Conservation (phyloP, 2,888 invertebrate genomes). For the Meiosimyza platycephala region DNA sequence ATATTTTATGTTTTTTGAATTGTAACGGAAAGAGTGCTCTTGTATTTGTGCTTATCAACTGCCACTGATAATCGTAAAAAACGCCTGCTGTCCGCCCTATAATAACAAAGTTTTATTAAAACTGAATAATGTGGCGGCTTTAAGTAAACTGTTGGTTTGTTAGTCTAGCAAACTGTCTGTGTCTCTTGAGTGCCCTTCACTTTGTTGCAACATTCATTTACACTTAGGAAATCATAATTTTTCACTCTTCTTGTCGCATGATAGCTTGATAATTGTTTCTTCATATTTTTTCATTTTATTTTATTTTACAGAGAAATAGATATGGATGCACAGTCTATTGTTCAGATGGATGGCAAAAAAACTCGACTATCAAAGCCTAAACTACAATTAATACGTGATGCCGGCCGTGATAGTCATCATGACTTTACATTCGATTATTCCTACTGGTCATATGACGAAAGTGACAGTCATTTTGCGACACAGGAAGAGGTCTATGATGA, state of each 20-base stretch:
- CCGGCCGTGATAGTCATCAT: conserved; percentile 74
- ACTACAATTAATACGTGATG: conserved; percentile 63
- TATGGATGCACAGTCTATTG: conserved; percentile 84
- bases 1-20: not conserved
- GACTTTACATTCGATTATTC: conserved; percentile 92
- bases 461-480: conserved; percentile 79
- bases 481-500: conserved; percentile 84
- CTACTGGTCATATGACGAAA: conserved; percentile 84
- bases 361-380: conserved; percentile 82
- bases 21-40: not conserved
- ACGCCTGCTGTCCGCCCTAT: not conserved
- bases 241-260: not conserved
- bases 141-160: not conserved
- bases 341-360: conserved; percentile 87
- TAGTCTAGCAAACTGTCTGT: not conserved
- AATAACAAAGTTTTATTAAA: not conserved
- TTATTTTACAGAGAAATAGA: conserved; percentile 77
- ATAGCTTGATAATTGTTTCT: conserved; percentile 25
- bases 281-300: conserved; percentile 45
- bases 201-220: conserved; percentile 5
- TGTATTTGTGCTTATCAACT: not conserved
- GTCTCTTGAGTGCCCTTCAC: conserved; percentile 8
- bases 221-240: conserved; percentile 6
- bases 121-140: not conserved
- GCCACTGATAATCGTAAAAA: not conserved